Evolutionary conservation across 2,113 vertebrate species (phyloP), one percentile per base, ranked within the genome.

Genomic region (Gobius niger): DNA sequence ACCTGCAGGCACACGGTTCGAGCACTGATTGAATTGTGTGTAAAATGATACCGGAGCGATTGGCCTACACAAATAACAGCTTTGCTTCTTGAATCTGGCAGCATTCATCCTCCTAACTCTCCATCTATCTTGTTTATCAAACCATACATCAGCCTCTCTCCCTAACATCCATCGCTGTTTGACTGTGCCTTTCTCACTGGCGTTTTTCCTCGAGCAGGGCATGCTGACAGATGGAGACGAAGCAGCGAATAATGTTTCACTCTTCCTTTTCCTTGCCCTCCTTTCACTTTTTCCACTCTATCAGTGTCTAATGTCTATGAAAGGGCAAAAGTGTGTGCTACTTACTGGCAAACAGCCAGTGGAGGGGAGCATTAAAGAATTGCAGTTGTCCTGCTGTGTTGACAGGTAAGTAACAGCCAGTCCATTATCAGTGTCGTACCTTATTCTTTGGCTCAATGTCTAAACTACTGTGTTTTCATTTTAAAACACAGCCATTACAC

Each of bases 251-350:
- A 85, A 89, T 82, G 80, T 87, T 82, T 84, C 73, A 67, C 50
- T 79, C 78, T 85, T 77, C 63, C 75, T 81, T 84, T 79, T 85
- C 78, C 82, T 81, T 67, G 44, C 77, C 82, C 54, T 82, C 66
- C 75, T 78, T 84, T 85, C 75, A 77, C 80, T 70, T 83, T 81
- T 82, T 75, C 82, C 71, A 65, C 73, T 85, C 78, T 83, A 70
- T 88, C 80, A 72, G 78, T 84, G 78, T 87, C 83, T 75, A 77
- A 87, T 87, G 72, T 84, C 77, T 87, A 81, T 87, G 77, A 88
- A 80, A 78, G 70, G 73, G 73, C 40, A 52, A 79, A 80, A 78
- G 47, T 82, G 74, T 78, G 62, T 74, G 73, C 76, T 65, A 77
- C 71, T 77, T 71, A 72, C 64, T 83, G 82, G 82, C 80, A 69